Percentiles rank a stretch among this genome's conserved stretches.
Evolutionary conservation across 2,113 vertebrate species (phyloP).

Genomic region (Promerops cafer): DNA sequence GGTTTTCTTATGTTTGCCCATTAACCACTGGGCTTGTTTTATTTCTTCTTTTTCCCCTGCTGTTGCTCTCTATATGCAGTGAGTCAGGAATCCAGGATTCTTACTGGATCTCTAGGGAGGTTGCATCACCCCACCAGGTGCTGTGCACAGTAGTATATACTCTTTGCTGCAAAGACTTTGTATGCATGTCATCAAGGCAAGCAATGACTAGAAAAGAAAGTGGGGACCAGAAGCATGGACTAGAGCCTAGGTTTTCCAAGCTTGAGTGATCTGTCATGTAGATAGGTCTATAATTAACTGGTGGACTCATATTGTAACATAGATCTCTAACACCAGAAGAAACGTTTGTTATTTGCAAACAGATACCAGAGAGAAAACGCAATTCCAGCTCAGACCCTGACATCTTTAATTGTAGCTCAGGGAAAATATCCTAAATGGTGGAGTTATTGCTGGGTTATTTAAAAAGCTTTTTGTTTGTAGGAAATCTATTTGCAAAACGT

Average conservation of each 20-base stretch:
- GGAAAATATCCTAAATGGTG: not conserved
- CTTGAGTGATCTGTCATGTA: accelerated
- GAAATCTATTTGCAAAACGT: not conserved
- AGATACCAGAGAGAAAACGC: not conserved
- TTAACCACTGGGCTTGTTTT: not conserved
- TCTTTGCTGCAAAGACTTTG: not conserved
- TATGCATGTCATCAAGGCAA: not conserved
- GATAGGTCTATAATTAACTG: not conserved
- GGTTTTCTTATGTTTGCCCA: not conserved
- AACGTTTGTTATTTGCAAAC: not conserved
- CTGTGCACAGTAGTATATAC: not conserved
- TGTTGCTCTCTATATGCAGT: not conserved
- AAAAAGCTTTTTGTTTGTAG: not conserved
- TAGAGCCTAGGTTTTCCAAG: not conserved
- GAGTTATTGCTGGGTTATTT: not conserved
- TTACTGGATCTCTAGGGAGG: not conserved
- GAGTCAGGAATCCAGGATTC: not conserved
- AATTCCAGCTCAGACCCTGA: not conserved
- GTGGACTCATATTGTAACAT: not conserved
- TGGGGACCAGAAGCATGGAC: not conserved
- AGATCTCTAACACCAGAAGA: not conserved
- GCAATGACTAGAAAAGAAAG: not conserved
- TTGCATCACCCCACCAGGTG: accelerated
- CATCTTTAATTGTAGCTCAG: not conserved
- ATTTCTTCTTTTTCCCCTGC: not conserved